A percentile compares a stretch with the other conserved stretches of the same genome.
Conservation (phyloP, 2,797 vertebrate genomes). For the Oryzias dopingdopingensis region DNA sequence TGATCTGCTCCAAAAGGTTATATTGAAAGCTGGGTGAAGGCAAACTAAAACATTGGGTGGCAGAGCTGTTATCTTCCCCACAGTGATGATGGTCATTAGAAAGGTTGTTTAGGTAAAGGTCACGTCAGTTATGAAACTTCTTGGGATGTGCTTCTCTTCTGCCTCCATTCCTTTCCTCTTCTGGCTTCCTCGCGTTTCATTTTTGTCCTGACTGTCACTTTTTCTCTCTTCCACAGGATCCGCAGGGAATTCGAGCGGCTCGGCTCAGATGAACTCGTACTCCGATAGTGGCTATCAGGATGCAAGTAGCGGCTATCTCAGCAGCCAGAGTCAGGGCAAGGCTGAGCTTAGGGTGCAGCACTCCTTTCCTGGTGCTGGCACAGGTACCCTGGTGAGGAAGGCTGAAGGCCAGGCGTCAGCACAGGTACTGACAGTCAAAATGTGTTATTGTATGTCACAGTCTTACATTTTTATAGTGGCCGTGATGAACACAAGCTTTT, state of each 20-base stretch:
- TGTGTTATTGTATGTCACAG: not conserved
- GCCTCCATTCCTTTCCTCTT: slow-evolving; percentile 5
- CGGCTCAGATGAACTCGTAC: slow-evolving; percentile 98
- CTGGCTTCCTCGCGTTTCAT: slow-evolving; percentile 14
- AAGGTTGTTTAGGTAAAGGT: slow-evolving; percentile 55
- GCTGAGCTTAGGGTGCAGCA: slow-evolving; percentile 86
- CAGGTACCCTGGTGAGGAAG: slow-evolving; percentile 81
- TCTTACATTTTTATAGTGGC: slow-evolving; percentile 2
- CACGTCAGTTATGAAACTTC: slow-evolving; percentile 48
- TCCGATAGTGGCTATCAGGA: slow-evolving; percentile 98
- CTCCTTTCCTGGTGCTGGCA: slow-evolving; percentile 79
- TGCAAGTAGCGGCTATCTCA: slow-evolving; percentile 87
- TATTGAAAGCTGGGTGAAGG: slow-evolving; percentile 25
- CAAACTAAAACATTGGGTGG: slow-evolving; percentile 23
- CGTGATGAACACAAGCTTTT: not conserved
- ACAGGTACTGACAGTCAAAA: slow-evolving; percentile 78
- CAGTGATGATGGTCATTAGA: slow-evolving; percentile 45
- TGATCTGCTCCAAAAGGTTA: slow-evolving; percentile 23
- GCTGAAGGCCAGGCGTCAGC: slow-evolving; percentile 91
- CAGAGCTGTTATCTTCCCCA: slow-evolving; percentile 13
- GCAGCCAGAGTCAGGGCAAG: slow-evolving; percentile 86
- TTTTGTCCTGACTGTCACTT: slow-evolving; percentile 12
- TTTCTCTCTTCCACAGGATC: slow-evolving; percentile 77
- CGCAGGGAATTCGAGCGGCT: slow-evolving; percentile 91
- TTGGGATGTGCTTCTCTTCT: slow-evolving; percentile 19